Evolutionary conservation across 2,113 vertebrate species (phyloP).

Genomic region (Amazona guildingii): DNA sequence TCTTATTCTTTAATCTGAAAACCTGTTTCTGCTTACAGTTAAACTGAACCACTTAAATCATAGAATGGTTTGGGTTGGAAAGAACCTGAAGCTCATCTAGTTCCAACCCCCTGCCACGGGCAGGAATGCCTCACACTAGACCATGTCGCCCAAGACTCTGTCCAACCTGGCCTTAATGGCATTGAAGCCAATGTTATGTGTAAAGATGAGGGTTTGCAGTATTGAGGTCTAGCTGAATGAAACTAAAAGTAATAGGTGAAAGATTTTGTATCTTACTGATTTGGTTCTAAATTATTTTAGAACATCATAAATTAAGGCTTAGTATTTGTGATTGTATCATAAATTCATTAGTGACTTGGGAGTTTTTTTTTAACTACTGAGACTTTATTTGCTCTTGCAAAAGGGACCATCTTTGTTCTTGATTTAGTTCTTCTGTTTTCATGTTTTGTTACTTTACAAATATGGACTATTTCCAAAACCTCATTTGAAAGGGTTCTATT

Average conservation of each 20-base stretch:
- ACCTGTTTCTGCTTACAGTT: not conserved
- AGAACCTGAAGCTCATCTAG: not conserved
- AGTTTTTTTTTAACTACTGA: not conserved
- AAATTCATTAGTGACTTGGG: not conserved
- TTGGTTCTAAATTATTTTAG: not conserved
- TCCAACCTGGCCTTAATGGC: not conserved
- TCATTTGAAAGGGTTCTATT: not conserved
- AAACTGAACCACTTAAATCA: not conserved
- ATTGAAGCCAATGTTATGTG: not conserved
- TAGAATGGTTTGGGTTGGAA: not conserved
- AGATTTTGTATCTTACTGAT: not conserved
- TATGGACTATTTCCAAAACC: not conserved
- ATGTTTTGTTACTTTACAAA: not conserved
- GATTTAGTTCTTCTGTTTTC: not conserved
- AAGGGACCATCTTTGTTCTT: not conserved
- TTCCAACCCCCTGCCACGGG: not conserved
- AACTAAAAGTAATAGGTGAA: not conserved
- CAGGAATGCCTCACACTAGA: not conserved
- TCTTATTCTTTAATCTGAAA: not conserved
- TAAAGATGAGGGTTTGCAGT: not conserved
- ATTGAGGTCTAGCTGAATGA: not conserved
- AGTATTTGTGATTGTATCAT: not conserved
- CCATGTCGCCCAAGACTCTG: not conserved
- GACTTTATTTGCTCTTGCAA: not conserved
- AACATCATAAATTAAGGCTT: not conserved